phyloP scores from a whole-genome alignment of 23 tunicate species.

The Aplidium turbinatum region DNA sequence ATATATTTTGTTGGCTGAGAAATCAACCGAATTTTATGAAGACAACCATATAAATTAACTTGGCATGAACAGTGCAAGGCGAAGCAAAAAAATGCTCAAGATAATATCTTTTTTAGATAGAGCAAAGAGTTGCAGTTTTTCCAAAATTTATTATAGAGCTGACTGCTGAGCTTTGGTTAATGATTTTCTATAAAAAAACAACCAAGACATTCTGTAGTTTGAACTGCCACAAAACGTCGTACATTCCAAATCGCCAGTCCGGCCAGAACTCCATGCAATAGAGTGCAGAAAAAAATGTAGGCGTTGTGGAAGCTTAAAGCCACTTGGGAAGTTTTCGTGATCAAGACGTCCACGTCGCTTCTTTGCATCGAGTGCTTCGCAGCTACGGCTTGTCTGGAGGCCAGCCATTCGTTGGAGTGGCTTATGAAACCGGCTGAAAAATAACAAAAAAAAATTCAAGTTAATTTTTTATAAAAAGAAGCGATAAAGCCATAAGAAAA shows the following conservation, averaged over 20 bases:
- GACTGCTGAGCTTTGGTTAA: too few species aligned
- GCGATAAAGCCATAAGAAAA: too few species aligned
- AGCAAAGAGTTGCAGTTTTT: too few species aligned
- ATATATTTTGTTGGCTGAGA: too few species aligned
- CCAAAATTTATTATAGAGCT: too few species aligned
- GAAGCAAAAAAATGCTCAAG: too few species aligned
- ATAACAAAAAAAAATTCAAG: background rate
- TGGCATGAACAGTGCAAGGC: too few species aligned
- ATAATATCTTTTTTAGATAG: too few species aligned
- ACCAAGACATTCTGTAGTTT: too few species aligned
- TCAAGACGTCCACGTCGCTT: background rate
- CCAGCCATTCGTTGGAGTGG: conserved; percentile 56
- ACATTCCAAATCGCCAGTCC: conserved; percentile 81
- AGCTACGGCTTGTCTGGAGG: conserved; percentile 3
- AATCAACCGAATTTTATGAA: too few species aligned
- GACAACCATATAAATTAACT: too few species aligned
- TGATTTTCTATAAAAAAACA: too few species aligned
- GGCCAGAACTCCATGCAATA: conserved; percentile 69
- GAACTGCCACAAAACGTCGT: background rate
- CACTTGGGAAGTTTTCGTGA: conserved; percentile 34
- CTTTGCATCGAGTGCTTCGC: background rate
- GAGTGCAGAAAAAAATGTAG: conserved; percentile 45
- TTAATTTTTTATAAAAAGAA: background rate
- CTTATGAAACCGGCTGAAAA: conserved; percentile 63
- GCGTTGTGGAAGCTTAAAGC: conserved; percentile 44